Conservation (phyloP, 2,888 invertebrate species). For the Oeneis ivallda region DNA sequence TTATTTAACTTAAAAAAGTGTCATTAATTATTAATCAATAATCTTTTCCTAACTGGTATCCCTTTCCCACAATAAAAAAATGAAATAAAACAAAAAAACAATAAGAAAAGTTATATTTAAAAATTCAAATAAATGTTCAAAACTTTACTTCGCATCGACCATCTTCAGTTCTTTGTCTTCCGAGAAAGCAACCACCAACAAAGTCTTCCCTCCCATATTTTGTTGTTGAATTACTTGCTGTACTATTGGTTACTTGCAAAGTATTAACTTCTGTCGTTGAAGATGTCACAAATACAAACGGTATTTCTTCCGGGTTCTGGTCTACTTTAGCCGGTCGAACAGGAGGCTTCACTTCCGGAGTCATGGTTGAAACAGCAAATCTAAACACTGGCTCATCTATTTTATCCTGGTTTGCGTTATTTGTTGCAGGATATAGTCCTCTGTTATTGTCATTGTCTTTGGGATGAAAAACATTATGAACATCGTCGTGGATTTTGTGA, state of each 20-base stretch:
- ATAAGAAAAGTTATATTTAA: constrained; percentile 1
- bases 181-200: constrained; percentile 55
- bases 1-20: too few species aligned
- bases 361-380: constrained; percentile 7
- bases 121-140: constrained; percentile 32
- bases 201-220: constrained; percentile 63
- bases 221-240: constrained; percentile 33
- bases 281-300: constrained; percentile 34
- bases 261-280: constrained; percentile 24
- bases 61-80: background rate
- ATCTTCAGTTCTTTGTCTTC: constrained; percentile 59
- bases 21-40: too few species aligned
- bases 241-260: constrained; percentile 13
- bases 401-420: constrained; percentile 15
- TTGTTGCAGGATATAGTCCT: constrained; percentile 12
- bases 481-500: constrained; percentile 47
- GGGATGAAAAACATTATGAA: constrained; percentile 44
- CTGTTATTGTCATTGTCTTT: constrained; percentile 33
- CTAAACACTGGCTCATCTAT: constrained; percentile 6
- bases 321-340: constrained; percentile 12
- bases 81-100: background rate
- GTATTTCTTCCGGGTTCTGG: constrained; percentile 26
- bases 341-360: background rate
- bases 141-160: constrained; percentile 57
- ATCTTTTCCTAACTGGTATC: too few species aligned